Conservation (phyloP, 2,113 vertebrate genomes). For the Fregata magnificens region DNA sequence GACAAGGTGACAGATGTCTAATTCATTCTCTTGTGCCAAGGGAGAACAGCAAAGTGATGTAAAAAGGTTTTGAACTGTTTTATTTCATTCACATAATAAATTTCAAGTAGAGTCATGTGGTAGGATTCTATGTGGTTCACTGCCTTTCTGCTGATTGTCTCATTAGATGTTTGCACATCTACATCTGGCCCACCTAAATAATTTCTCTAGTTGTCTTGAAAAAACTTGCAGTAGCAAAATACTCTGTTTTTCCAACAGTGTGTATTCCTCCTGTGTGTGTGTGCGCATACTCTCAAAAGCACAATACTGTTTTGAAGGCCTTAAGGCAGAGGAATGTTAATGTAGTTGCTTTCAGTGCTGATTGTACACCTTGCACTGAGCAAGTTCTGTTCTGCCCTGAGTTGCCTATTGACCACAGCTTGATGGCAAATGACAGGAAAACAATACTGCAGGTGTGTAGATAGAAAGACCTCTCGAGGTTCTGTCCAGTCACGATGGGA, state of each 20-base stretch:
- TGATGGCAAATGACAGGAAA: constrained; percentile 14
- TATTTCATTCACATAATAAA: constrained; percentile 53
- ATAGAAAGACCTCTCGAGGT: not conserved
- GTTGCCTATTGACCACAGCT: not conserved
- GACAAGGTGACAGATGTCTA: constrained; percentile 55
- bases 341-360: not conserved
- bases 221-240: not conserved
- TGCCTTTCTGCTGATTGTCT: not conserved
- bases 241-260: not conserved
- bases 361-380: not conserved
- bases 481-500: not conserved
- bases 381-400: not conserved
- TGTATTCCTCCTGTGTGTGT: not conserved
- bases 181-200: not conserved
- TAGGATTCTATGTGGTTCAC: not conserved
- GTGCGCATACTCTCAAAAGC: not conserved
- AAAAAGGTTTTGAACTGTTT: constrained; percentile 61
- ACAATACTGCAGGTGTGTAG: not conserved
- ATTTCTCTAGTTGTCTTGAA: not conserved
- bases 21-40: constrained; percentile 29
- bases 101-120: not conserved
- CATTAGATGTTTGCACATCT: not conserved
- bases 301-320: not conserved
- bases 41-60: constrained; percentile 49
- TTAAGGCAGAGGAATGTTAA: not conserved